Evolutionary conservation across 2,113 vertebrate species (phyloP), one percentile per base, ranked within the genome.

Genomic region (Panurus biarmicus): DNA sequence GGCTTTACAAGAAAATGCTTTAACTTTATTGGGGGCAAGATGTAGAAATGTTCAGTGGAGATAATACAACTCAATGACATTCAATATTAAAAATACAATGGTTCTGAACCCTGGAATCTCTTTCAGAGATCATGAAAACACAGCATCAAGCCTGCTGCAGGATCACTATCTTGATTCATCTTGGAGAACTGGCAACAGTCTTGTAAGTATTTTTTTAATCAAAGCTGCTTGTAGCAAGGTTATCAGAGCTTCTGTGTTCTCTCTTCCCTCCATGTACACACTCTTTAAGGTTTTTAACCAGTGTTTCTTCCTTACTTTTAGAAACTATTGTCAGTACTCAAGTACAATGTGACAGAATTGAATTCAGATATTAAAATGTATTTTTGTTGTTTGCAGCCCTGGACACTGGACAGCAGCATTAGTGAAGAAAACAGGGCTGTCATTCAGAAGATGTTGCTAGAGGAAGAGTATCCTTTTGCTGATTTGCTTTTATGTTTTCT

Each of bases 381-480:
- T 44, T 40, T 83, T 16, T 92, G 19, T 90, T 91, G 76, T 90
- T 96, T 89, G 61, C 93, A 99, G 99, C 99, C 99, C 2, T 99
- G 99, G 99, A 98, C 98, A 0, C 84, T 99, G 97, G 99, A 99
- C 97, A 98, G 87, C 95, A 98, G 98, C 81, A 99, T 99, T 94
- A 99, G 99, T 94, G 98, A 98, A 17, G 99, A 99, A 93, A 99
- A 99, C 97, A 98, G 98, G 94, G 98, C 98, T 85, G 98, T 90
- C 64, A 99, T 99, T 89, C 98, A 99, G 97, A 99, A 98, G 93
- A 99, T 99, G 99, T 95, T 99, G 91, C 96, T 99, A 94, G 99
- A 99, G 95, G 99, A 99, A 97, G 98, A 99, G 98, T 99, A 99
- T 99, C 99, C 98, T 98, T 98, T 94, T 61, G 29, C 51, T 77